Base-by-base conservation (phyloP, 2,888 invertebrate genomes). In the Aphodius granarius region DNA sequence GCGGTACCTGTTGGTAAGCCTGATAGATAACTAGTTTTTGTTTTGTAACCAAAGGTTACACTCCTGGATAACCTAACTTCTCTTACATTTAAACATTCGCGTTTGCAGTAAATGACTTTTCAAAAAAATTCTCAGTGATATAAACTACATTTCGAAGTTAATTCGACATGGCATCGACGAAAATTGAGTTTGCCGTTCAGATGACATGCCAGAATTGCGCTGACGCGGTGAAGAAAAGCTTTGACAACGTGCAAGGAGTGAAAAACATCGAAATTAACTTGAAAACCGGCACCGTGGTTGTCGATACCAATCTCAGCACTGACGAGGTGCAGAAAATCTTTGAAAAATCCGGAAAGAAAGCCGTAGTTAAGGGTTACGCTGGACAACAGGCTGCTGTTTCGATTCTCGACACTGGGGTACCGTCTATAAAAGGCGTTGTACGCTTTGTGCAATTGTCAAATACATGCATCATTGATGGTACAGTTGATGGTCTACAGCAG, bases 311-410 rank as follows among this genome's bases (percentile, higher is more conserved):
- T 0, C 84, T 94, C 23, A 91, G 94, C 0, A 91, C 91, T 2
- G 83, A 89, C 2, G 88, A 90, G 63, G 83, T 92, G 43, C 89
- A 92, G 4, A 81, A 89, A 0, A 85, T 88, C 80, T 83, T 88
- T 0, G 84, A 86, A 81, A 78, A 80, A 9, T 92, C 94, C 0
- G 96, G 96, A 0, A 90, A 89, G 76, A 89, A 91, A 79, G 94
- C 94, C 0, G 94, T 95, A 0, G 86, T 97, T 0, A 93, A 94
- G 82, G 97, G 97, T 4, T 93, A 93, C 86, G 95, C 95, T 78
- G 93, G 94, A 88, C 86, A 82, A 75, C 85, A 88, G 81, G 89
- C 89, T 0, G 94, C 95, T 0, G 97, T 96, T 0, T 95, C 95
- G 0, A 93, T 95, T 82, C 90, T 96, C 75, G 89, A 90, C 73